Evolutionary conservation across 2,797 vertebrate genomes (phyloP), one percentile per base, ranked within the genome.

Genomic region (Chaetophractus vellerosus): DNA sequence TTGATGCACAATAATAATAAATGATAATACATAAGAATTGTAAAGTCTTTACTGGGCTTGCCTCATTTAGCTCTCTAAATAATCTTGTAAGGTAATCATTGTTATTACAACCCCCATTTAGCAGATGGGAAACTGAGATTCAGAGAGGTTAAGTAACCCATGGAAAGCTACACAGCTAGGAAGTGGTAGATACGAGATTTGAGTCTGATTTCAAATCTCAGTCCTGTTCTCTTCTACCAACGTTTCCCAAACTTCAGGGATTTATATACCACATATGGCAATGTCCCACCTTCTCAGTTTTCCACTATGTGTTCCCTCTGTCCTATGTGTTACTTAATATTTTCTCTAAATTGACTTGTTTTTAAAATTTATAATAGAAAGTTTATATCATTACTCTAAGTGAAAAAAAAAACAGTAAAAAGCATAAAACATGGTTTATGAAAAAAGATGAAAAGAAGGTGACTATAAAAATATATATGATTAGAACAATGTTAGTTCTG

Each of bases 41-140:
- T 72, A 79, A 91, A 63, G 31, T 26, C 28, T 82, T 76, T 66
- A 57, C 24, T 76, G 45, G 45, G 21, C 16, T 76, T 63, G 45
- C 61, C 33, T 80, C 64, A 59, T 90, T 81, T 57, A 69, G 31
- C 81, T 81, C 76, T 88, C 71, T 57, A 50, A 88, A 83, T 28
- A 55, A n/a, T 24, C 41, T 23, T 55, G 75, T 24, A 26, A 93
- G 4, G 4, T n/a, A 75, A 63, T 26, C 28, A 24, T 75, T 69
- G 55, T 52, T 68, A 80, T 78, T 66, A 79, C 5, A 81, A 21
- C 78, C 18, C 48, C 19, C 36, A 48, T 31, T 83, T 75, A 66
- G 75, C 55, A 68, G 82, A 61, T 78, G 52, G 66, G n/a, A 57
- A 72, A 61, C 26, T 75, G 89, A 96, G 76, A 31, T 81, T 80